Evolutionary conservation across 2,797 vertebrate genomes (phyloP).

Genomic region (Notoglanidium macrostoma): DNA sequence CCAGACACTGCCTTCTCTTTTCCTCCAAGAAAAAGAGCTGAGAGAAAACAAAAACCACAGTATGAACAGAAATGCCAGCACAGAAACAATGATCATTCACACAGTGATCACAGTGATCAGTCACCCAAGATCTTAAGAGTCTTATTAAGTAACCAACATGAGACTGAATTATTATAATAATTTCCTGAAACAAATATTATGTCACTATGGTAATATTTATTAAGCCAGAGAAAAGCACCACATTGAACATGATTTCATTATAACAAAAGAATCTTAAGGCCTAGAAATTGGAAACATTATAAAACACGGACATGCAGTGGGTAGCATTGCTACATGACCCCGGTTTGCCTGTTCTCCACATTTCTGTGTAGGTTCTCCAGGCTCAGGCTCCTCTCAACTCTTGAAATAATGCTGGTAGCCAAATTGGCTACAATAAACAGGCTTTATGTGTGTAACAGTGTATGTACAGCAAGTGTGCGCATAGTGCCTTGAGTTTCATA

Average conservation of each 20-base stretch:
- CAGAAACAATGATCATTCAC: neutral
- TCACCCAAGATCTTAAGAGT: neutral
- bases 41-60: neutral
- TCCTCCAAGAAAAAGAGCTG: constrained; percentile 96
- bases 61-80: neutral
- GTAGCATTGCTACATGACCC: neutral
- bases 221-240: neutral
- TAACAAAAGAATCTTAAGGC: neutral
- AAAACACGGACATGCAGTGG: too few species aligned
- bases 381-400: neutral
- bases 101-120: neutral
- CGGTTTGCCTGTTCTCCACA: neutral
- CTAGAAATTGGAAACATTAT: neutral
- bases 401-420: neutral
- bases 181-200: constrained; percentile 2
- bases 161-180: neutral
- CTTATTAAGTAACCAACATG: neutral
- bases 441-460: neutral
- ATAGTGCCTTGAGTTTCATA: neutral
- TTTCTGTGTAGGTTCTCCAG: neutral
- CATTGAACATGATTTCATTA: neutral
- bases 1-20: constrained; percentile 84
- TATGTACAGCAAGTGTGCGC: neutral
- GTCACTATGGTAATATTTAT: neutral
- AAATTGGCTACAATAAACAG: neutral